Conservation (phyloP, 2,888 invertebrate species). For the Alloplasta piceator region DNA sequence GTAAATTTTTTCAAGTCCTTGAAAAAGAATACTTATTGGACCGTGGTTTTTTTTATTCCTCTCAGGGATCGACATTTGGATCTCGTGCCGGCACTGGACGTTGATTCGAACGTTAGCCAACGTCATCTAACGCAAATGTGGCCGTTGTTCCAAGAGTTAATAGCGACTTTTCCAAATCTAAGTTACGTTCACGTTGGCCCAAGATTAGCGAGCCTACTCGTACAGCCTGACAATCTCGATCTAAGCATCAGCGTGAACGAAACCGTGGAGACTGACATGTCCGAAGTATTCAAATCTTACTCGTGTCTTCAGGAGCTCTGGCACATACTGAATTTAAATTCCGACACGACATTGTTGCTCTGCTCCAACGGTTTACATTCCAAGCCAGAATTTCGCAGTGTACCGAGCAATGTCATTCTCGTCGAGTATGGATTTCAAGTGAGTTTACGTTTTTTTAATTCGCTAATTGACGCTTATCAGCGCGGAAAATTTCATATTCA, state of each 20-base stretch:
- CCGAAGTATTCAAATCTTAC: constrained; percentile 81
- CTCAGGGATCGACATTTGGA: constrained; percentile 84
- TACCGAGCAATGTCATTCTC: constrained; percentile 85
- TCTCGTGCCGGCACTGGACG: constrained; percentile 85
- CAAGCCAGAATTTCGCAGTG: constrained; percentile 80
- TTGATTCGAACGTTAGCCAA: constrained; percentile 84
- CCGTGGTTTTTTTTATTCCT: constrained; percentile 28
- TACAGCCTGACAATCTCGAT: constrained; percentile 82
- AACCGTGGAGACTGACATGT: constrained; percentile 82
- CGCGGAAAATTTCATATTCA: no score
- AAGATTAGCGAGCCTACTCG: constrained; percentile 84
- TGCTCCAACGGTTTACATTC: constrained; percentile 84
- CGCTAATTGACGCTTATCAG: no score
- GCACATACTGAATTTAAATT: constrained; percentile 83
- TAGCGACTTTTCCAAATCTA: constrained; percentile 85
- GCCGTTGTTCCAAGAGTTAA: constrained; percentile 84
- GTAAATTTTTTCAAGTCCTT: no score
- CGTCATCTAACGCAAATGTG: constrained; percentile 84
- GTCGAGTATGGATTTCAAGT: constrained; percentile 87
- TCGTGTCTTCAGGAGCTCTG: constrained; percentile 83
- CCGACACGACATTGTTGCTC: constrained; percentile 82
- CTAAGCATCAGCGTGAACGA: constrained; percentile 79
- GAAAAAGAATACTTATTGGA: not conserved
- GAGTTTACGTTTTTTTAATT: constrained; percentile 34
- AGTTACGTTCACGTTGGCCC: constrained; percentile 86